Evolutionary conservation across 2,888 invertebrate species (phyloP), one percentile per base, ranked within the genome.

Genomic region (Smittia sp.): DNA sequence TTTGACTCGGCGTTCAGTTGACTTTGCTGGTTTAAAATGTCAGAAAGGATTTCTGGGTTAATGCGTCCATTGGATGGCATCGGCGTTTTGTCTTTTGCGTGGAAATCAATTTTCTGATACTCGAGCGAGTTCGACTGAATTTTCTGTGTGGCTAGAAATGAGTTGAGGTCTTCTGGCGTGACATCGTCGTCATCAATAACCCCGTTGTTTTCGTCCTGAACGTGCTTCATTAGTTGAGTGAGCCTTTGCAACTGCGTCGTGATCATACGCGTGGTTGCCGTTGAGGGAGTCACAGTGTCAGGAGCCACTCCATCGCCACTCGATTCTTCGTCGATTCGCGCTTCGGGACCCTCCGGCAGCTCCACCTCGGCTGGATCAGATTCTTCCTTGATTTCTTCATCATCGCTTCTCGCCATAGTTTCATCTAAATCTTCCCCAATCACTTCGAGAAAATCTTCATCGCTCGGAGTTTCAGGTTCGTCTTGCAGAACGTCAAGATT

Each of bases 81-180:
- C 11, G 46, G 13, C 7, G 74, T 52, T 67, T 75, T 76, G 11
- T 75, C 69, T 65, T 46, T 46, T 25, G 58, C 20, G 15, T 69
- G 54, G 0, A 79, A 79, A 75, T 78, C 77, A 13, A 80, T 65
- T 41, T 77, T 77, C 67, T 81, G 78, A 58, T 79, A 79, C 22
- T 80, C 80, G 1, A 52, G 63, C 18, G 41, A 15, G 13, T 22
- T 41, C 74, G 80, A 78, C 75, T 80, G 80, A 4, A 83, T 80
- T 75, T 82, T 81, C 24, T 82, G 82, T 73, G 81, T 80, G 0
- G 82, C 81, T 38, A 83, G 74, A 62, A 82, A 82, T 1, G 82
- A 81, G 76, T 83, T 83, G 38, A 83, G 70, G 52, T 83, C 81
- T 76, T 82, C 82, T 0, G 83, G 81, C 1, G 80, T 77, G 74